Percentiles rank a stretch among this genome's conserved stretches.
Conservation (phyloP, 2,113 vertebrate species). For the Coptodon rendalli region DNA sequence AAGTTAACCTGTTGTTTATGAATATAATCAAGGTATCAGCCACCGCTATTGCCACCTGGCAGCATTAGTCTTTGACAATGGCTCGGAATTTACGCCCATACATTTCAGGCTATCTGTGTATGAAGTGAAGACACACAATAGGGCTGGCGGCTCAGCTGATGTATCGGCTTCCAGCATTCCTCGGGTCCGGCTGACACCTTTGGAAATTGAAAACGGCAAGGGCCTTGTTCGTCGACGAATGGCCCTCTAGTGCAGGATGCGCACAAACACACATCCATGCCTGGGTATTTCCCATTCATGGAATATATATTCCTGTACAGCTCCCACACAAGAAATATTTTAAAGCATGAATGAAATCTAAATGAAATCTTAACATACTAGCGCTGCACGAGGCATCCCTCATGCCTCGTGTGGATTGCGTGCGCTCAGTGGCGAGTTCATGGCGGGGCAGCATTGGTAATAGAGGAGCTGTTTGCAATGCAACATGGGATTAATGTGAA, state of each 20-base stretch:
- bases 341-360: slow-evolving; percentile 73
- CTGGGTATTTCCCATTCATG: slow-evolving; percentile 56
- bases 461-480: slow-evolving; percentile 39
- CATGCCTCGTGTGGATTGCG: slow-evolving; percentile 12
- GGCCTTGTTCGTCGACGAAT: slow-evolving; percentile 57
- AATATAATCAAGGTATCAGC: slow-evolving; percentile 36
- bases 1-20: slow-evolving; percentile 53
- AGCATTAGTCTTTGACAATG: slow-evolving; percentile 28
- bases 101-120: slow-evolving; percentile 46
- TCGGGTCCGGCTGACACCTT: slow-evolving; percentile 58
- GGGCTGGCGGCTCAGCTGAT: slow-evolving; percentile 32
- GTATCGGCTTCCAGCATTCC: slow-evolving; percentile 48
- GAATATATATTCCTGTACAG: slow-evolving; percentile 54
- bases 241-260: not conserved
- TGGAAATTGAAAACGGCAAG: slow-evolving; percentile 67
- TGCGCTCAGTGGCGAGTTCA: slow-evolving; percentile 26
- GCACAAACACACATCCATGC: slow-evolving; percentile 17
- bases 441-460: slow-evolving; percentile 17
- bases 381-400: not conserved
- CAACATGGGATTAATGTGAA: slow-evolving; percentile 20
- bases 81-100: slow-evolving; percentile 27
- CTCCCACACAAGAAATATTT: slow-evolving; percentile 43
- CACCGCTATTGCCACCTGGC: slow-evolving; percentile 28
- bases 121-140: slow-evolving; percentile 56
- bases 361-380: slow-evolving; percentile 68